phyloP scores from a whole-genome alignment of 2,113 vertebrate species.

The Mohoua ochrocephala region DNA sequence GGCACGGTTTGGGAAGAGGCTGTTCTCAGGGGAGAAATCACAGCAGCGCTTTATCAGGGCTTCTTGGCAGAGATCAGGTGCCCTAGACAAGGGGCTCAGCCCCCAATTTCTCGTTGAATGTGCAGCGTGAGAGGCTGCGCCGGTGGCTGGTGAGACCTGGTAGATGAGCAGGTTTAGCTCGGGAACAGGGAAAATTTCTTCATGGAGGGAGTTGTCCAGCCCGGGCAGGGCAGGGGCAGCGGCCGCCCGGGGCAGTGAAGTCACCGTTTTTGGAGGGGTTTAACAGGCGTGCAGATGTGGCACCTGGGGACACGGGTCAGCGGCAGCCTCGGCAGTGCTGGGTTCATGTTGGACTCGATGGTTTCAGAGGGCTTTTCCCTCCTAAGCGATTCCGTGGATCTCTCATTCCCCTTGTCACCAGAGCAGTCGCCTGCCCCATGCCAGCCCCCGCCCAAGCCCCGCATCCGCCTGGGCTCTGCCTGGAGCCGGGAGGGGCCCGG shows the following conservation, averaged over 20 bases:
- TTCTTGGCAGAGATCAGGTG: too few species aligned
- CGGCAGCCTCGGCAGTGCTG: background rate
- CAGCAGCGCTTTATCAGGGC: accelerated
- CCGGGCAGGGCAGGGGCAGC: background rate
- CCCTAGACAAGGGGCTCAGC: background rate
- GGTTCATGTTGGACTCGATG: accelerated
- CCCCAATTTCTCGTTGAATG: accelerated
- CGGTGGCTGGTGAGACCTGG: background rate
- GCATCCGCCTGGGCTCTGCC: background rate
- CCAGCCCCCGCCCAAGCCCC: background rate
- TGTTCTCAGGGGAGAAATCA: background rate
- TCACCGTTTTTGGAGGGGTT: too few species aligned
- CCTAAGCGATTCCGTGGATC: background rate
- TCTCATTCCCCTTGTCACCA: accelerated
- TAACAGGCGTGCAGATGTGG: background rate
- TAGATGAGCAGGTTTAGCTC: background rate
- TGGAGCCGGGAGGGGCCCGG: too few species aligned
- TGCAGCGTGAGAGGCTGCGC: background rate
- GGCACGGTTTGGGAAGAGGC: background rate
- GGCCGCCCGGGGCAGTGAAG: background rate
- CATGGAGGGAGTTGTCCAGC: too few species aligned
- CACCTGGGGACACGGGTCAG: background rate
- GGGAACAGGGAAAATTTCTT: background rate
- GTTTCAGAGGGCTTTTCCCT: background rate
- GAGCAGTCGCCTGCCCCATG: background rate